A percentile compares a stretch with the other conserved stretches of the same genome.
phyloP scores from a whole-genome alignment of 2,888 invertebrate genomes.

The Lithophane socia region DNA sequence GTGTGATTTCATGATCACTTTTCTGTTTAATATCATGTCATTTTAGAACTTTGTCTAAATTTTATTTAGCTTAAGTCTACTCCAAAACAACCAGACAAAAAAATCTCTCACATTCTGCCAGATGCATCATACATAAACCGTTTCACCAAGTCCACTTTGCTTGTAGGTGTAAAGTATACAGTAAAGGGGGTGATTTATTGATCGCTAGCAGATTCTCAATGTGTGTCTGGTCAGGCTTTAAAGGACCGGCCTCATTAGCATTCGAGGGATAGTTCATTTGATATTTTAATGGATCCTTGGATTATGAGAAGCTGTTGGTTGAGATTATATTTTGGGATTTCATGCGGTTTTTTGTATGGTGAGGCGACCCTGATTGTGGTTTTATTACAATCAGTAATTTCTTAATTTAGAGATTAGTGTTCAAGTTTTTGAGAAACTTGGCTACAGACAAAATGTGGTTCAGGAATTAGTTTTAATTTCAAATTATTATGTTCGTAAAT shows the following conservation, averaged over 20 bases:
- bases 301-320: neutral
- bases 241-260: neutral
- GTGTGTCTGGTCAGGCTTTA: slow-evolving; percentile 7
- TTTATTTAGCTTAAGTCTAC: no score
- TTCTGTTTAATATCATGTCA: no score
- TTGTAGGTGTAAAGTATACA: neutral
- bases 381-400: neutral
- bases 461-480: neutral
- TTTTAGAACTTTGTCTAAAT: no score
- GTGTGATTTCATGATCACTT: no score
- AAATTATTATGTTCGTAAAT: no score
- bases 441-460: neutral
- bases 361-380: no score
- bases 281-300: neutral
- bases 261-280: neutral
- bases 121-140: neutral
- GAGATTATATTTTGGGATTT: neutral
- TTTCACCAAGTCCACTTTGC: neutral
- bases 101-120: neutral
- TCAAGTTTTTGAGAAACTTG: neutral
- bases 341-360: neutral
- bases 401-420: neutral
- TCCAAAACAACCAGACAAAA: neutral
- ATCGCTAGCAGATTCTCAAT: slow-evolving; percentile 19
- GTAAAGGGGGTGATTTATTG: slow-evolving; percentile 23